A percentile compares a stretch with the other conserved stretches of the same genome.
phyloP scores from a whole-genome alignment of 2,888 invertebrate species.

The Xylocampa areola region DNA sequence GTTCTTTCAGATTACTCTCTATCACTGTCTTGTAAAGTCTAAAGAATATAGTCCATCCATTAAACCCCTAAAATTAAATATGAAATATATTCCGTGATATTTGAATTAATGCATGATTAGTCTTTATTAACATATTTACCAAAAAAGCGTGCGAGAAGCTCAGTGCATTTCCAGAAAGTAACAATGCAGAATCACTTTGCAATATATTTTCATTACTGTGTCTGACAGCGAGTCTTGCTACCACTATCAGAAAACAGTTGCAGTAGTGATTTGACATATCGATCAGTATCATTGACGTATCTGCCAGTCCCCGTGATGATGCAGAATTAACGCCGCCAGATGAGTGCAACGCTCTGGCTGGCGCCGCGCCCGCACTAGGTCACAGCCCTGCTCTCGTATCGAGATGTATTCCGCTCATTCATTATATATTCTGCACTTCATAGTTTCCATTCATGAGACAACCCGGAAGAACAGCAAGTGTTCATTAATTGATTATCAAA shows the following conservation, averaged over 20 bases:
- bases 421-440: slow-evolving; percentile 39
- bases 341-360: slow-evolving; percentile 57
- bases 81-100: too few relatives aligned
- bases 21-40: too few relatives aligned
- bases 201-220: slow-evolving; percentile 9
- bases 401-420: slow-evolving; percentile 51
- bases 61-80: too few relatives aligned
- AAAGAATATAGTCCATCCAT: too few relatives aligned
- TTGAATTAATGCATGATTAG: too few relatives aligned
- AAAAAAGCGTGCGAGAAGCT: too few relatives aligned
- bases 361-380: slow-evolving; percentile 58
- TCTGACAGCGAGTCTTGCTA: slow-evolving; percentile 6
- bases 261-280: slow-evolving; percentile 33
- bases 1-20: too few relatives aligned
- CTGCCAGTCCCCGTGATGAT: slow-evolving; percentile 28
- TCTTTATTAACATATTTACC: too few relatives aligned
- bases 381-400: slow-evolving; percentile 54
- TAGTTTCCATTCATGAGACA: slow-evolving; percentile 34
- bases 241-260: slow-evolving; percentile 12
- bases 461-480: slow-evolving; percentile 16
- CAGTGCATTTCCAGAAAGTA: background rate
- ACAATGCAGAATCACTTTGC: slow-evolving; percentile 2
- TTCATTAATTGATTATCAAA: background rate
- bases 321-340: slow-evolving; percentile 50
- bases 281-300: slow-evolving; percentile 35